Evolutionary conservation across 2,797 vertebrate species (phyloP).

Genomic region (Leuciscus waleckii): DNA sequence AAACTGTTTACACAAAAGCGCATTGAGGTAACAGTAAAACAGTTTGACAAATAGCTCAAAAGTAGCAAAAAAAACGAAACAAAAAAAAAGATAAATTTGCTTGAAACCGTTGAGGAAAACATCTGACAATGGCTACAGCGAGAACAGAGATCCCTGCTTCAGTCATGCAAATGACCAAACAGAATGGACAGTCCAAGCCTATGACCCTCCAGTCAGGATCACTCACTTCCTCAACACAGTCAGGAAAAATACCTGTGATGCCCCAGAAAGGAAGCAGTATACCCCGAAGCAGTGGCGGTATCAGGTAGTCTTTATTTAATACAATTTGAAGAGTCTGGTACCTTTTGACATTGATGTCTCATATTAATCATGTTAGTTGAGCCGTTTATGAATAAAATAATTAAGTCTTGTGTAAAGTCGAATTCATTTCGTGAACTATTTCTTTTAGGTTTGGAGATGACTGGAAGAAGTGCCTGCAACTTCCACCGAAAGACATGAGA

Average conservation of each 20-base stretch:
- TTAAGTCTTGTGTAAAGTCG: neutral
- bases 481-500: slow-evolving; percentile 77
- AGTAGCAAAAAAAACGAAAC: slow-evolving; percentile 32
- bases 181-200: slow-evolving; percentile 73
- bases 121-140: slow-evolving; percentile 74
- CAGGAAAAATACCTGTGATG: slow-evolving; percentile 51
- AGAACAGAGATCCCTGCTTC: slow-evolving; percentile 75
- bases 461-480: slow-evolving; percentile 80
- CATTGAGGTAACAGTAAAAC: slow-evolving; percentile 49
- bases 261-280: slow-evolving; percentile 69
- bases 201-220: slow-evolving; percentile 59
- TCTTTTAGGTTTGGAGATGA: slow-evolving; percentile 76
- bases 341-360: neutral
- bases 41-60: slow-evolving; percentile 26
- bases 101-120: neutral
- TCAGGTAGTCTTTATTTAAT: slow-evolving; percentile 69
- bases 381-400: neutral
- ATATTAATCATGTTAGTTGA: neutral
- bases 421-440: neutral
- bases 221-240: slow-evolving; percentile 61
- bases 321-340: too few relatives aligned
- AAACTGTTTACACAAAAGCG: slow-evolving; percentile 64
- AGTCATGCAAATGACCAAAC: slow-evolving; percentile 74
- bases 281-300: slow-evolving; percentile 74
- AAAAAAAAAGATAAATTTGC: neutral